phyloP scores from a whole-genome alignment of 1,140 invertebrate genomes.

The Thereuonema tuberculata region DNA sequence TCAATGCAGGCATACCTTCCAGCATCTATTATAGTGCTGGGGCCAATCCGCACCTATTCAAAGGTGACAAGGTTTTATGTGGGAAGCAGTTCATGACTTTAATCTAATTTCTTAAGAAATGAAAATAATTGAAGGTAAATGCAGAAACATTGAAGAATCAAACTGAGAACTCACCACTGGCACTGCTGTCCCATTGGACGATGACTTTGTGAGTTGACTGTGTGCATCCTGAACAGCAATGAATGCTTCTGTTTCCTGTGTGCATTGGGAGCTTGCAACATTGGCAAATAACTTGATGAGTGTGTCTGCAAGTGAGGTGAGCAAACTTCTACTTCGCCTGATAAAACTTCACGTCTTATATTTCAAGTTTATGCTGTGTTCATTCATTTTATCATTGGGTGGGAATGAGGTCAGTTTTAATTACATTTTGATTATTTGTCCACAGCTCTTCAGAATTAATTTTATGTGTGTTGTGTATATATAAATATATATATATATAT shows the following conservation, averaged over 20 bases:
- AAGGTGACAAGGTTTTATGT: not conserved
- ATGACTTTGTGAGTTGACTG: not conserved
- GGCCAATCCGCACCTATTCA: not conserved
- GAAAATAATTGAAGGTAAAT: not conserved
- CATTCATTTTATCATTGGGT: no score
- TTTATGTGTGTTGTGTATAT: no score
- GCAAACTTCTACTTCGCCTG: constrained; percentile 1
- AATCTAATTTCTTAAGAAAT: not conserved
- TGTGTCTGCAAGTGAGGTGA: constrained; percentile 1
- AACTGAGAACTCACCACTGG: constrained; percentile 2
- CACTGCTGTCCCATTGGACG: not conserved
- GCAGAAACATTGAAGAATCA: no score
- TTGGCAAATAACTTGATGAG: not conserved
- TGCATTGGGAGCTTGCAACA: not conserved
- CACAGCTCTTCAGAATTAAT: no score
- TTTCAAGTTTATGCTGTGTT: no score
- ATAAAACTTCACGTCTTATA: not conserved
- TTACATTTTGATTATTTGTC: no score
- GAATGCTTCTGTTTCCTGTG: not conserved
- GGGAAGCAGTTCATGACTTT: not conserved
- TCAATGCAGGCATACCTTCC: not conserved
- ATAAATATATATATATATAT: no score
- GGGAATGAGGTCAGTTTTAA: no score
- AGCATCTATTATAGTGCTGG: not conserved
- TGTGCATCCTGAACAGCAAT: not conserved